phyloP scores from a whole-genome alignment of 2,797 vertebrate species.

The Acanthopagrus latus region DNA sequence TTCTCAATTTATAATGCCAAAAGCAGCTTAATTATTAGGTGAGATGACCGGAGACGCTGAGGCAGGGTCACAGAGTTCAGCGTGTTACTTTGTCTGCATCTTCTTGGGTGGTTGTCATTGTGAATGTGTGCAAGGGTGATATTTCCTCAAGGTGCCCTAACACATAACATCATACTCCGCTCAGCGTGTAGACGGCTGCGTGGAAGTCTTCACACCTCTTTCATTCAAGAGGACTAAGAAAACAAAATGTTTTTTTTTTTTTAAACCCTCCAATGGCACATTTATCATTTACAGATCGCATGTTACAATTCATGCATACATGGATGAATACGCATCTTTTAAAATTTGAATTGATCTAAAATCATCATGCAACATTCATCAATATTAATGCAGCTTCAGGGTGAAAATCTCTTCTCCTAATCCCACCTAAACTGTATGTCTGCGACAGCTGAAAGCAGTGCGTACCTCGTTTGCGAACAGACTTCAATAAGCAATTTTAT shows the following conservation, averaged over 20 bases:
- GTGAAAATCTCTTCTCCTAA: neutral
- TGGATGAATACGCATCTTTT: neutral
- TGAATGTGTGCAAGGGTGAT: slow-evolving; percentile 1
- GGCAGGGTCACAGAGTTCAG: slow-evolving; percentile 37
- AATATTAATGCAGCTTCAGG: neutral
- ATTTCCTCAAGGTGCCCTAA: slow-evolving; percentile 17
- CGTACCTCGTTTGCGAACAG: neutral
- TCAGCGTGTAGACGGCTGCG: neutral
- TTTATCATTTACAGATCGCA: neutral
- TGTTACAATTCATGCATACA: neutral
- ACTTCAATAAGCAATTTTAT: no score
- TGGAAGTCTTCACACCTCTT: neutral
- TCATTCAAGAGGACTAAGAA: neutral
- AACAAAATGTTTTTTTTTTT: no score
- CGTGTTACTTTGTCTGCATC: slow-evolving; percentile 45
- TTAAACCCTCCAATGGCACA: neutral
- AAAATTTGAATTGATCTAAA: neutral
- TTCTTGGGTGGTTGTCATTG: slow-evolving; percentile 19
- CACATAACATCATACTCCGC: slow-evolving; percentile 13
- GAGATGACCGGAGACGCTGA: slow-evolving; percentile 45
- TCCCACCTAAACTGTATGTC: neutral
- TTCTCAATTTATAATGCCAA: slow-evolving; percentile 62
- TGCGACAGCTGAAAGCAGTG: neutral
- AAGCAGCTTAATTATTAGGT: slow-evolving; percentile 80
- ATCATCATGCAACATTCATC: neutral